phyloP scores from a whole-genome alignment of 2,888 invertebrate genomes.

The Drosophila meridiana region DNA sequence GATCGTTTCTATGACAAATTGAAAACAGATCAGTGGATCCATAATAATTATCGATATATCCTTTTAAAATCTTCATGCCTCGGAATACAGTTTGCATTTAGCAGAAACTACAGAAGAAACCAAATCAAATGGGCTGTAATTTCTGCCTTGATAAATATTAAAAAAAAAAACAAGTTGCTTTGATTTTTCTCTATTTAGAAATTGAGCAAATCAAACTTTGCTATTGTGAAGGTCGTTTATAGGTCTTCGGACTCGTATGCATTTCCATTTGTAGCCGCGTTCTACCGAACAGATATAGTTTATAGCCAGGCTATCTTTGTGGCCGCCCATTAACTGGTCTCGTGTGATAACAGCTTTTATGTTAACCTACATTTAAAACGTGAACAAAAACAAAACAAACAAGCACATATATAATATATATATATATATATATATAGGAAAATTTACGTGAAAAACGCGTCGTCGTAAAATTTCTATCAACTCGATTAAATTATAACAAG shows the following conservation, averaged over 20 bases:
- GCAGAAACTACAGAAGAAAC: not conserved
- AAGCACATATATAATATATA: conserved; percentile 6
- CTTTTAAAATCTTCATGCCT: conserved; percentile 2
- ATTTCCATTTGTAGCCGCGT: conserved; percentile 15
- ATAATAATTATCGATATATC: not conserved
- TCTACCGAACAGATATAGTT: conserved; percentile 39
- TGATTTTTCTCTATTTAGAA: not conserved
- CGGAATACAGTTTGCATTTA: not conserved
- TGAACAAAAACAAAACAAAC: not conserved
- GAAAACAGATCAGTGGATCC: not conserved
- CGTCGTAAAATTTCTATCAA: conserved; percentile 80
- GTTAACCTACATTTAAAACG: conserved; percentile 63
- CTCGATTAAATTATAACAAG: conserved; percentile 80
- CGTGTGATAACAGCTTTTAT: conserved; percentile 71
- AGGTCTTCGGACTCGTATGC: not conserved
- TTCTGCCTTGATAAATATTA: not conserved
- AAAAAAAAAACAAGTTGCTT: not conserved
- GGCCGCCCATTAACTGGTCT: conserved; percentile 61
- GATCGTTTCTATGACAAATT: not conserved
- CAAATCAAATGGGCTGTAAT: not conserved
- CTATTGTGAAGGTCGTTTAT: conserved; percentile 3
- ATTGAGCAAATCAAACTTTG: not conserved
- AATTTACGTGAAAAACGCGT: conserved; percentile 60
- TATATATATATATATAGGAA: conserved; percentile 17
- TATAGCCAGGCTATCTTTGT: conserved; percentile 67